Evolutionary conservation across 1,140 invertebrate genomes (phyloP).

Genomic region (Chrysomallon squamiferum): DNA sequence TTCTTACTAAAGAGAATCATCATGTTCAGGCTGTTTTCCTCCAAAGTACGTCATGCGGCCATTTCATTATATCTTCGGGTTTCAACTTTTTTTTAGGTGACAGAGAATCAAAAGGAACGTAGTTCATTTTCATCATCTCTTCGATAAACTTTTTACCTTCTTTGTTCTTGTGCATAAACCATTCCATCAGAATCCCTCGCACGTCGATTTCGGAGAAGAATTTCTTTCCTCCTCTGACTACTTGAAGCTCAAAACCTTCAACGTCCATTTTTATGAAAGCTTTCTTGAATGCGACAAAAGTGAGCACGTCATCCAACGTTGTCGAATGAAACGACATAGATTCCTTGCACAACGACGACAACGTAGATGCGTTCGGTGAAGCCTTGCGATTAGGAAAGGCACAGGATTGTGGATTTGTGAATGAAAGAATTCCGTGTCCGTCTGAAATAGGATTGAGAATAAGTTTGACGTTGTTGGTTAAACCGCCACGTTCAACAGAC

Average conservation of each 20-base stretch:
- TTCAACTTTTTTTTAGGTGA: not conserved
- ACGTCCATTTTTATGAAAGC: conserved; percentile 38
- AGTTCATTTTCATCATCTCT: not conserved
- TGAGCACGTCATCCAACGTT: conserved; percentile 36
- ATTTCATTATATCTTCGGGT: not conserved
- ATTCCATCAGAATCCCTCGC: conserved; percentile 52
- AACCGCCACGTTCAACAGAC: conserved; percentile 12
- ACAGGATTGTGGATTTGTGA: too few species aligned
- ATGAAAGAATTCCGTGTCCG: too few species aligned
- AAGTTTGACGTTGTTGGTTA: conserved; percentile 15
- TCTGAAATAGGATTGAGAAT: conserved; percentile 19
- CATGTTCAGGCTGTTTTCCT: not conserved
- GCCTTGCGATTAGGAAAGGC: too few species aligned
- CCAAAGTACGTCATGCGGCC: conserved; percentile 2
- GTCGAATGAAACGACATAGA: conserved; percentile 6
- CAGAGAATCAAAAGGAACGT: too few species aligned
- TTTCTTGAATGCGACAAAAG: conserved; percentile 14
- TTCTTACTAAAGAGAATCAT: too few species aligned
- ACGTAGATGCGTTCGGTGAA: too few species aligned
- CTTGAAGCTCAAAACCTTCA: conserved; percentile 44
- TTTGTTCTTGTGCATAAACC: conserved; percentile 29
- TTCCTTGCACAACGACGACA: not conserved
- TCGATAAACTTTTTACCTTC: not conserved
- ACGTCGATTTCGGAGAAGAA: conserved; percentile 37
- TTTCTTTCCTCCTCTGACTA: conserved; percentile 23